phyloP scores from a whole-genome alignment of 2,113 vertebrate genomes.

The Chlamydotis undulata region DNA sequence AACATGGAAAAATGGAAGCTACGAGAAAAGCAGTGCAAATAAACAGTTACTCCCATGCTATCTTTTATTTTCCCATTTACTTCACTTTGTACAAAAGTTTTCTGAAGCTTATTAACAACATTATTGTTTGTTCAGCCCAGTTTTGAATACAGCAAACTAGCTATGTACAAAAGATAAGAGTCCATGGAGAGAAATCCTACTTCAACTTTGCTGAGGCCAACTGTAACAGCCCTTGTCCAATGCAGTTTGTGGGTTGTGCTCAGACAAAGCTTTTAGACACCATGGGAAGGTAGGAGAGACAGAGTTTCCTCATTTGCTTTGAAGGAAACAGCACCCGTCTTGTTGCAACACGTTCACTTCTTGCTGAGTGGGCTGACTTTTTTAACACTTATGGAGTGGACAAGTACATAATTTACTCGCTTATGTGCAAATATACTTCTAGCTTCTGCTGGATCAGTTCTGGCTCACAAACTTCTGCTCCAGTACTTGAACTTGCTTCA shows the following conservation, averaged over 20 bases:
- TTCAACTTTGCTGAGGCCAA: background rate
- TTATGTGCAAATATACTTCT: slow-evolving; percentile 22
- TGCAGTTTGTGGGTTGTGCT: background rate
- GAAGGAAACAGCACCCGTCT: background rate
- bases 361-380: background rate
- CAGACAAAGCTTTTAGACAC: background rate
- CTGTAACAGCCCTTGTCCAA: background rate
- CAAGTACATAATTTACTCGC: slow-evolving; percentile 13
- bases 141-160: background rate
- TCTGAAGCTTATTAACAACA: background rate
- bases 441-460: slow-evolving; percentile 46
- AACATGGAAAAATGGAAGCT: background rate
- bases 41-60: background rate
- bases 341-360: background rate
- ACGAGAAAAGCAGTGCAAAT: background rate
- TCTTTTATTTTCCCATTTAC: background rate
- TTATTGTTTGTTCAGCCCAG: background rate
- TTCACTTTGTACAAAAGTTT: background rate
- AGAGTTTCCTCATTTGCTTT: background rate
- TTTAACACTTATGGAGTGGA: background rate
- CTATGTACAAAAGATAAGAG: background rate
- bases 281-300: background rate
- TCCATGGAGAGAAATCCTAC: background rate
- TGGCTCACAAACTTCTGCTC: slow-evolving; percentile 53
- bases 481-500: slow-evolving; percentile 42